Evolutionary conservation across 1,140 invertebrate genomes (phyloP).

Genomic region (Helicorthomorpha holstii): DNA sequence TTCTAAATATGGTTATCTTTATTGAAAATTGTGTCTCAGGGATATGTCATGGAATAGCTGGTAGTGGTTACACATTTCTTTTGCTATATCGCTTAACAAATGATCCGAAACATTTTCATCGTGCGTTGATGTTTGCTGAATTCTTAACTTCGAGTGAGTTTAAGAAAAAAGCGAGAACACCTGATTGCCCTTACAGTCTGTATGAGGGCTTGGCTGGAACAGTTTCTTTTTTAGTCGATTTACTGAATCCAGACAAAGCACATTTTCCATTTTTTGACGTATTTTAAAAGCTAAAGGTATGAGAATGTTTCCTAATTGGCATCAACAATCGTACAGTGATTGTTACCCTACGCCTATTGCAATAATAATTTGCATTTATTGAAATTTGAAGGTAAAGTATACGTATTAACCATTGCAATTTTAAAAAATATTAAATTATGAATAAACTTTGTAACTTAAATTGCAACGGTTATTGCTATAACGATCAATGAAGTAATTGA

Average conservation of each 20-base stretch:
- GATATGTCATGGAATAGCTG: constrained; percentile 70
- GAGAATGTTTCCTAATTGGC: no score
- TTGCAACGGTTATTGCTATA: no score
- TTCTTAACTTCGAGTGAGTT: constrained; percentile 53
- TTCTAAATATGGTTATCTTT: background rate
- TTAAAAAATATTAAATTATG: no score
- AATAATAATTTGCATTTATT: no score
- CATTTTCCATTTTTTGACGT: constrained; percentile 73
- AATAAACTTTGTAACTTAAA: no score
- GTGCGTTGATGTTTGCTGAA: constrained; percentile 56
- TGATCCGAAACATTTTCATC: constrained; percentile 48
- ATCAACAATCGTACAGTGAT: no score
- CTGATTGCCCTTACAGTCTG: constrained; percentile 63
- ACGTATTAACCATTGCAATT: no score
- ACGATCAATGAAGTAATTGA: no score
- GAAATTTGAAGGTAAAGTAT: no score
- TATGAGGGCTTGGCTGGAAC: constrained; percentile 76
- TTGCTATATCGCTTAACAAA: constrained; percentile 55
- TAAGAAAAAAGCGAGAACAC: constrained; percentile 41
- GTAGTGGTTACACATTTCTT: constrained; percentile 68
- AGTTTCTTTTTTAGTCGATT: constrained; percentile 59
- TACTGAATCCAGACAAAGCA: constrained; percentile 50
- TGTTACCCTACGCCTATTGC: no score
- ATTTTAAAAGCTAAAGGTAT: constrained; percentile 23
- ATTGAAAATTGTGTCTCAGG: constrained; percentile 14